Evolutionary conservation across 2,888 invertebrate genomes (phyloP).

Genomic region (Agrotis clavis): DNA sequence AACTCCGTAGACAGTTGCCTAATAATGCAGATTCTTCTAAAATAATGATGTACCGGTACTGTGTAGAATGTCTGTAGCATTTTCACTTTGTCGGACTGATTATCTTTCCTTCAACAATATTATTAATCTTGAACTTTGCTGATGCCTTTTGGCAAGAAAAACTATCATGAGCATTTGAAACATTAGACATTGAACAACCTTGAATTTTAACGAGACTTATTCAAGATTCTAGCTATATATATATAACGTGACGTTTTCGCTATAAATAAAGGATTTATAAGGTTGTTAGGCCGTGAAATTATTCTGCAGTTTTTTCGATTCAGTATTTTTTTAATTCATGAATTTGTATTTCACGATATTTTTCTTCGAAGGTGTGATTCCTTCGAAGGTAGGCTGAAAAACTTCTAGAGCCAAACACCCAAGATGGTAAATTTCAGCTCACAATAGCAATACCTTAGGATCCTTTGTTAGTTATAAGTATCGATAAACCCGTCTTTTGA

Average conservation of each 20-base stretch:
- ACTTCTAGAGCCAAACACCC: too few relatives aligned
- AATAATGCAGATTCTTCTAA: background rate
- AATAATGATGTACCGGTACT: background rate
- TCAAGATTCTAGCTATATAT: conserved; percentile 26
- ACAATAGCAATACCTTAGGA: too few relatives aligned
- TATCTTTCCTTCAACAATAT: background rate
- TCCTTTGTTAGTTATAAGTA: too few relatives aligned
- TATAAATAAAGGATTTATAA: conserved; percentile 3
- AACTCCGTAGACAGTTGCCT: conserved; percentile 11
- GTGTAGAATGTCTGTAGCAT: background rate
- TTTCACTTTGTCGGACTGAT: background rate
- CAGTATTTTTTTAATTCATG: conserved; percentile 12
- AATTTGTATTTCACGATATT: background rate
- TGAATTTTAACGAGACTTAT: conserved; percentile 37
- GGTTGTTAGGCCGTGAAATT: conserved; percentile 23
- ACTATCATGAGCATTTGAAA: conserved; percentile 2
- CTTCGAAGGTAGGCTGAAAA: background rate
- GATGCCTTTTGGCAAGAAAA: background rate
- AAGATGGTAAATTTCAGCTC: too few relatives aligned
- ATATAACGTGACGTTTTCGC: conserved; percentile 7
- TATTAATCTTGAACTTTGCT: background rate
- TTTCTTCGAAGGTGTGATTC: background rate
- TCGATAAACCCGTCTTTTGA: too few relatives aligned
- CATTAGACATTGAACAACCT: conserved; percentile 33
- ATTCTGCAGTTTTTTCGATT: conserved; percentile 1